Conservation (phyloP, 2,797 vertebrate species). For the Australoheros facetus region DNA sequence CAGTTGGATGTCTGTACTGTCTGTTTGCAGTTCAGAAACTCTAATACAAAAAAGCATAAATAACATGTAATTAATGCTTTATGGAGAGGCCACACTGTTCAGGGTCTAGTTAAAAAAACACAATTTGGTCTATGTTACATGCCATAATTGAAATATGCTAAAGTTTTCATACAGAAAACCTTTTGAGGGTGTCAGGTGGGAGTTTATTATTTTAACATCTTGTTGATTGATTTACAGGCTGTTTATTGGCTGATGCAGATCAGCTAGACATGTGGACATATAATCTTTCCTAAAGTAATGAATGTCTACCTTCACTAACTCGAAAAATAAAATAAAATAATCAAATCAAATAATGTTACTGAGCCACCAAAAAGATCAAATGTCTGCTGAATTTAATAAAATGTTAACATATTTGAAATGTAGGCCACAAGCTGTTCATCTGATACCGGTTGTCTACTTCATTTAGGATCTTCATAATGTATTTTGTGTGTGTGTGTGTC, state of each 20-base stretch:
- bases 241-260: neutral
- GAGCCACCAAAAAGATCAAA: neutral
- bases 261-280: neutral
- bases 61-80: neutral
- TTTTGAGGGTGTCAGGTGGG: neutral
- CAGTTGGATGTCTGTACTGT: neutral
- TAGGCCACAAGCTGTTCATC: neutral
- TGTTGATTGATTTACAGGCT: neutral
- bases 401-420: constrained; percentile 5
- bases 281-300: neutral
- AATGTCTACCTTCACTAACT: neutral
- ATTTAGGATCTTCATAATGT: neutral
- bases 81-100: neutral
- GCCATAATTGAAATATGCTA: neutral
- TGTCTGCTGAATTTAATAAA: neutral
- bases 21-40: neutral
- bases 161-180: neutral
- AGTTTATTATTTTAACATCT: neutral
- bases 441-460: neutral
- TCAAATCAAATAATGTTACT: neutral
- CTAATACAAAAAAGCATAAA: neutral
- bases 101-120: neutral
- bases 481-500: neutral
- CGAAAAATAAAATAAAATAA: neutral
- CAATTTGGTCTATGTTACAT: neutral